These are phyloP conservation scores for Periophthalmus magnuspinnatus DNA, from an alignment of 2,797 vertebrate genomes.

Conservation along the genomic window DNA sequence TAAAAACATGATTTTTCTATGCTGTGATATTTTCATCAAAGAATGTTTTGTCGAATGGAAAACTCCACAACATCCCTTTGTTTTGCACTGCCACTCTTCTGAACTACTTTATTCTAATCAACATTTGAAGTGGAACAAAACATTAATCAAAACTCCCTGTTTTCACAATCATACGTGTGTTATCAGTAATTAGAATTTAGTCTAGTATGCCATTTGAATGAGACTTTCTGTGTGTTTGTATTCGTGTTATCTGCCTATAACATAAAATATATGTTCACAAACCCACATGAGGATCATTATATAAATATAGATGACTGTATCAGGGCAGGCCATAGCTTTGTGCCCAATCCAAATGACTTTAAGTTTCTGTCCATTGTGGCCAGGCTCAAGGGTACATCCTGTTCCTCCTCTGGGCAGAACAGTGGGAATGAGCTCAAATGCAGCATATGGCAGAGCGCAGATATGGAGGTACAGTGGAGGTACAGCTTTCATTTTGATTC, in stretches of 20 bases:
- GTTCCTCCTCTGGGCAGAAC: conserved; percentile 7
- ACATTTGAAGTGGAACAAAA: neutral
- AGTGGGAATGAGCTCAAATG: conserved; percentile 13
- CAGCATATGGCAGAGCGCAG: conserved; percentile 14
- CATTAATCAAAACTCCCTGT: neutral
- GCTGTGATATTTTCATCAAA: too few relatives aligned
- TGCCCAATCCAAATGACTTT: neutral
- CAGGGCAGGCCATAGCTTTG: neutral
- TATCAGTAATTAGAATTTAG: too few relatives aligned
- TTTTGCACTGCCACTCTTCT: neutral
- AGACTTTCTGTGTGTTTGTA: too few relatives aligned
- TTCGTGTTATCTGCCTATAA: too few relatives aligned
- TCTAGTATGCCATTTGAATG: too few relatives aligned
- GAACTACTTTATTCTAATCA: neutral
- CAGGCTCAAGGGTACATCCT: neutral
- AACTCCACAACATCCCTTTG: neutral
- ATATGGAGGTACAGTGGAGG: conserved; percentile 7
- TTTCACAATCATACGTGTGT: too few relatives aligned
- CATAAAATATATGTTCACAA: neutral
- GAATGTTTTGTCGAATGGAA: neutral
- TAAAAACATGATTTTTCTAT: too few relatives aligned
- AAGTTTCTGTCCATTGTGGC: neutral
- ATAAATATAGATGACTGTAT: neutral
- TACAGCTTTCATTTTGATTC: conserved; percentile 12
- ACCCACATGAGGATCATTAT: neutral